Evolutionary conservation across 2,797 vertebrate species (phyloP), one percentile per base, ranked within the genome.

Genomic region (Taenioides sp.): DNA sequence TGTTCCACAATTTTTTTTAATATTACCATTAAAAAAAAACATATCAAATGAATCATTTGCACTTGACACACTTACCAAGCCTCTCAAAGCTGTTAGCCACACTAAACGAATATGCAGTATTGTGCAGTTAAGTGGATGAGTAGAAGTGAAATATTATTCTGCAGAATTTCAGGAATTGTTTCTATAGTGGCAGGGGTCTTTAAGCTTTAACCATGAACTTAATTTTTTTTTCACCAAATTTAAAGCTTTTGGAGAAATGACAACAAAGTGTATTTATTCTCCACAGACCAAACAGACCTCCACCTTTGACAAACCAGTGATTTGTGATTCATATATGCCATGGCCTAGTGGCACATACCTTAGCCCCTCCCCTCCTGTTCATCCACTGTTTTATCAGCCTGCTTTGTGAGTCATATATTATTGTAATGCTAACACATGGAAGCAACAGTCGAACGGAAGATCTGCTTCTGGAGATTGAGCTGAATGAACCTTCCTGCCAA

Each of bases 391-490:
- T 82, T 84, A 88, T 89, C 85, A 78, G 86, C 75, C 80, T 25
- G 64, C 71, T 9, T 72, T 75, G 71, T 86, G 87, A 86, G 70
- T 89, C 84, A 81, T 82, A 37, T 90, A 89, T 92, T 93, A 86
- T 92, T 91, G 82, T 82, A 87, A 78, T 31, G 83, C 72, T 86
- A 90, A 88, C 80, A 6, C 77, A 85, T 87, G 89, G 88, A 89
- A 91, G 89, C 89, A 81, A 80, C 85, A 69, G 83, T 78, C 62
- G 54, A 80, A 84, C 89, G 92, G 90, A 92, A 88, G 85, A 88
- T 91, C 92, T 92, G 92, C 88, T 92, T 47, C 81, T 88, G 84
- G 87, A 92, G 92, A 93, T 92, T 91, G 89, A 88, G 86, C 88
- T 86, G 86, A 90, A 87, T 71, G 84, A 81, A 17, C 72, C 80